These are phyloP conservation scores for Exephanes ischioxanthus DNA, from an alignment of 2,888 invertebrate species.

Conservation along the genomic window DNA sequence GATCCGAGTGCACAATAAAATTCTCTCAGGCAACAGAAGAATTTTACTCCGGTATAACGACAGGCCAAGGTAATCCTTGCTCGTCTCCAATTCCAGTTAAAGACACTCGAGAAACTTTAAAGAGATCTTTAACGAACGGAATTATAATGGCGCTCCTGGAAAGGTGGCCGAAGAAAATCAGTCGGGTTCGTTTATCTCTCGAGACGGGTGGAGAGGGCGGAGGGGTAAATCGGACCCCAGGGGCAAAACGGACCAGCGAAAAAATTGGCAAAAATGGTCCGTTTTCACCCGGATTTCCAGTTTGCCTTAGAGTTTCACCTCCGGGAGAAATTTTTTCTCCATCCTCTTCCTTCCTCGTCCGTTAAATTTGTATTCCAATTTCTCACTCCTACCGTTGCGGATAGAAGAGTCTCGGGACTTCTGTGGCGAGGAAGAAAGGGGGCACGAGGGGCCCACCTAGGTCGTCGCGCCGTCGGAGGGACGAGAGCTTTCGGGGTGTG, in stretches of 20 bases:
- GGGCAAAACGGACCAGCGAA: too few species aligned
- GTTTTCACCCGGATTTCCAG: too few species aligned
- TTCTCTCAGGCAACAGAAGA: conserved; percentile 9
- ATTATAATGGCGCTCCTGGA: conserved; percentile 53
- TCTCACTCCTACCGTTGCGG: not conserved
- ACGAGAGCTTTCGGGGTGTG: conserved; percentile 13
- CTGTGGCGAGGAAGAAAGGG: conserved; percentile 43
- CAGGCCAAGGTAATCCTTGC: conserved; percentile 15
- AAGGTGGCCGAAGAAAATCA: conserved; percentile 60
- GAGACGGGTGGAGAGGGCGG: not conserved
- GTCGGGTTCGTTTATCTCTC: conserved; percentile 35
- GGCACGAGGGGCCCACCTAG: conserved; percentile 79
- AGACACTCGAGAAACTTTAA: conserved; percentile 8
- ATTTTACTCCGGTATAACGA: conserved; percentile 39
- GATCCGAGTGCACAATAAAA: not conserved
- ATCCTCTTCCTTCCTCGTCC: not conserved
- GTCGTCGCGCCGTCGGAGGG: conserved; percentile 78
- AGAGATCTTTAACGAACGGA: conserved; percentile 54
- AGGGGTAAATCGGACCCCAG: too few species aligned
- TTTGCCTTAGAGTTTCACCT: not conserved
- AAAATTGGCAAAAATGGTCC: too few species aligned
- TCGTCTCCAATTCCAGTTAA: conserved; percentile 17
- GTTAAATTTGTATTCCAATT: not conserved
- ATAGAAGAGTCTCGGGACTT: conserved; percentile 40
- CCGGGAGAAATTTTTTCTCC: not conserved